Conservation (phyloP, 2,113 vertebrate genomes). For the Tonatia bakeri region DNA sequence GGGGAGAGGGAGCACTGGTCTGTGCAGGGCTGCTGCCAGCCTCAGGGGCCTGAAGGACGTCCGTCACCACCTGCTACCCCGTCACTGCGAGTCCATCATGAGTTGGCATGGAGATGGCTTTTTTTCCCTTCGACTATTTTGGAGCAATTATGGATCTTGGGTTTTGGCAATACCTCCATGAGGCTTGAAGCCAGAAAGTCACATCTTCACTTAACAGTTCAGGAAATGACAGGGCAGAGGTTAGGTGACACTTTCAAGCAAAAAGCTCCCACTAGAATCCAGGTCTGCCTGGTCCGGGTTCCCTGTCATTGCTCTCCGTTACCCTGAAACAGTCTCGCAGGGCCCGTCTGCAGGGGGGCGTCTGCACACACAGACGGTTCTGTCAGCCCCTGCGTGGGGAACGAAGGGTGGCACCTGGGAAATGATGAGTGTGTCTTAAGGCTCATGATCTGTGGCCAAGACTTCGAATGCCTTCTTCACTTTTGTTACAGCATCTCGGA, state of each 20-base stretch:
- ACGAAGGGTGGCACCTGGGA: background rate
- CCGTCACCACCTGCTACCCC: too few relatives aligned
- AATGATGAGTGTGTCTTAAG: background rate
- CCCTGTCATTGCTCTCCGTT: background rate
- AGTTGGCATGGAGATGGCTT: accelerated
- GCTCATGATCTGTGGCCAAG: background rate
- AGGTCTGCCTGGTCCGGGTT: background rate
- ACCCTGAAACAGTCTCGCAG: background rate
- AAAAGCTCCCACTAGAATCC: background rate
- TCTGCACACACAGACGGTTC: background rate
- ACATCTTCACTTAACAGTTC: background rate
- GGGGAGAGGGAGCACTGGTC: background rate
- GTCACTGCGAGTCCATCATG: background rate
- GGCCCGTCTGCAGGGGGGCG: background rate
- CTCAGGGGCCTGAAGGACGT: background rate
- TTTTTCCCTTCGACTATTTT: background rate
- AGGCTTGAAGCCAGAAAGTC: background rate
- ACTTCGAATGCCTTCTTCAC: too few relatives aligned
- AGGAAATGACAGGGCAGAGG: background rate
- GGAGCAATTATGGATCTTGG: background rate
- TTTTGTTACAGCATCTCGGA: background rate
- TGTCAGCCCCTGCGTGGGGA: background rate
- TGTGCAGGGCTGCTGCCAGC: accelerated
- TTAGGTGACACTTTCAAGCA: background rate
- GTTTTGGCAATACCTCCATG: background rate